Evolutionary conservation across 2,888 invertebrate genomes (phyloP).

Genomic region (Tipula helvola): DNA sequence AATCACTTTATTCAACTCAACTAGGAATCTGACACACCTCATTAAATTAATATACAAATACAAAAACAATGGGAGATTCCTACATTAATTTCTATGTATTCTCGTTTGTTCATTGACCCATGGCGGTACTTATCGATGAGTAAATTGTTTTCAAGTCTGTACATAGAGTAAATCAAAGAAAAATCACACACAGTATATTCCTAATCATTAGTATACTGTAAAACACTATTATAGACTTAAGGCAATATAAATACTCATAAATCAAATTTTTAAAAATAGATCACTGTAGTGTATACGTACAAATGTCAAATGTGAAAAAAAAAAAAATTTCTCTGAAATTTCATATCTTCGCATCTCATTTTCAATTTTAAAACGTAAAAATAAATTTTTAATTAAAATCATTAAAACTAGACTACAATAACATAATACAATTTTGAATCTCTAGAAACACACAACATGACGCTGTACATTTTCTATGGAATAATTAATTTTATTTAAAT

Average conservation of each 20-base stretch:
- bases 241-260: neutral
- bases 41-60: neutral
- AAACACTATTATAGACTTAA: neutral
- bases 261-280: neutral
- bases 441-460: neutral
- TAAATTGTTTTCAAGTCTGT: neutral
- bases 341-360: neutral
- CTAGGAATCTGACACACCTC: neutral
- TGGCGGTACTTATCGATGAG: neutral
- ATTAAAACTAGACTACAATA: neutral
- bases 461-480: neutral
- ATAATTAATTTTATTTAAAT: neutral
- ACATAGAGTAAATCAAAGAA: neutral
- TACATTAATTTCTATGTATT: neutral
- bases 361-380: neutral
- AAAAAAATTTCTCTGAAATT: neutral
- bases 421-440: neutral
- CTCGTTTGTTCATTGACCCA: neutral
- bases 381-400: neutral
- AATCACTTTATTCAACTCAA: neutral
- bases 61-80: neutral
- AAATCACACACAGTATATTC: neutral
- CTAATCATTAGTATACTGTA: neutral
- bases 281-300: neutral
- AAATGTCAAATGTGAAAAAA: neutral